Percentiles rank a stretch among this genome's conserved stretches.
Conservation (phyloP, 2,888 invertebrate species). For the Melinaea menophilus region DNA sequence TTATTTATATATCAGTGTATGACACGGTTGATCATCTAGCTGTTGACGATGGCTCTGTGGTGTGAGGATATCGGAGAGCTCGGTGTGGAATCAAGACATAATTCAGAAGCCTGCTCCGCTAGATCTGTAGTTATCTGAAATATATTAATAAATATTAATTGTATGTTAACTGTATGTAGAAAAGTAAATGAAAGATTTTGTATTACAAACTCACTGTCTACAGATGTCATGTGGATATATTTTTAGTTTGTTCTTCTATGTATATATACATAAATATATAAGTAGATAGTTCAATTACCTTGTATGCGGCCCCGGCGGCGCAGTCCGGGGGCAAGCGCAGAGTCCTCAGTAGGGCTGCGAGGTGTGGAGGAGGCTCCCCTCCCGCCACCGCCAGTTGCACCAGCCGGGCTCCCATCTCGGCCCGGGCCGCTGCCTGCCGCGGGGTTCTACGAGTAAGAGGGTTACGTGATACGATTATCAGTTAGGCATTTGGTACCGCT, state of each 20-base stretch:
- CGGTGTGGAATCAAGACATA: slow-evolving; percentile 39
- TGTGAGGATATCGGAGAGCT: slow-evolving; percentile 33
- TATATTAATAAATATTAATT: slow-evolving; percentile 3
- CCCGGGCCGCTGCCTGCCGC: slow-evolving; percentile 44
- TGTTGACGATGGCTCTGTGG: slow-evolving; percentile 25
- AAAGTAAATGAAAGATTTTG: background rate
- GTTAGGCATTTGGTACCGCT: too few relatives aligned
- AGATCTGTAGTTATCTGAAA: slow-evolving; percentile 58
- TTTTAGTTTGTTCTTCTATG: too few relatives aligned
- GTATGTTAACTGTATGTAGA: background rate
- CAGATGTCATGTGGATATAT: too few relatives aligned
- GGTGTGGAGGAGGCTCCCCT: slow-evolving; percentile 45
- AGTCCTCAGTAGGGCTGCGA: slow-evolving; percentile 48
- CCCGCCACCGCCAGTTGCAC: slow-evolving; percentile 58
- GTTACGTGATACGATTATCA: background rate
- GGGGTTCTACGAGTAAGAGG: slow-evolving; percentile 28
- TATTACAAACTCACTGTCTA: too few relatives aligned
- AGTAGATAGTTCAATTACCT: slow-evolving; percentile 40
- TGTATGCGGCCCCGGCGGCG: slow-evolving; percentile 46
- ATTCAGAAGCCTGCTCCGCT: slow-evolving; percentile 55
- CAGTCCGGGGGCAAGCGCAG: slow-evolving; percentile 61
- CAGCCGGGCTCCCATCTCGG: slow-evolving; percentile 64
- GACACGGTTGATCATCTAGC: slow-evolving; percentile 16
- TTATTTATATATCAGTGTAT: background rate
- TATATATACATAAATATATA: too few relatives aligned